phyloP scores from a whole-genome alignment of 2,797 vertebrate genomes.

The Prunella strophiata region DNA sequence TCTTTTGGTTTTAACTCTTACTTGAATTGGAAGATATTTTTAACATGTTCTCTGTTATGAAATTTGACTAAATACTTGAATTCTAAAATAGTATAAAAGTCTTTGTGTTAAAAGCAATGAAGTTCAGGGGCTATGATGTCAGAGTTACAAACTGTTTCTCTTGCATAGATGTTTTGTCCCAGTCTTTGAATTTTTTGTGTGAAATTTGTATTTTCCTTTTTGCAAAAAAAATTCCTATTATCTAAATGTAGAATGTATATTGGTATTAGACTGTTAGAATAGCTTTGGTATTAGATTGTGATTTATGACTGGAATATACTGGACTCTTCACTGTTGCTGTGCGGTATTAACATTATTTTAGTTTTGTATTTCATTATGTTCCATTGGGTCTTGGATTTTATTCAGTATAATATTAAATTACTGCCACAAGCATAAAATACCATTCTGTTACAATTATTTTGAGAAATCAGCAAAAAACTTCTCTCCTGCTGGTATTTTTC shows the following conservation, averaged over 20 bases:
- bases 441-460: not conserved
- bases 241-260: not conserved
- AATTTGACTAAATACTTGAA: not conserved
- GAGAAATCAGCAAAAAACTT: conserved; percentile 6
- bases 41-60: not conserved
- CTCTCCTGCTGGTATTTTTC: conserved; percentile 7
- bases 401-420: conserved; percentile 2
- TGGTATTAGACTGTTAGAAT: not conserved
- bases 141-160: not conserved
- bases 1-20: not conserved
- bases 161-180: not conserved
- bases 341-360: not conserved
- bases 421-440: not conserved
- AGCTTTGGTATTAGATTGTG: not conserved
- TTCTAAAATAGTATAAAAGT: not conserved
- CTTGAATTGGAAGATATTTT: not conserved
- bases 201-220: not conserved
- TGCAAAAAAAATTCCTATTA: not conserved
- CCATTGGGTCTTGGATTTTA: not conserved
- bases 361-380: not conserved
- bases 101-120: not conserved
- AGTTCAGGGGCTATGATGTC: not conserved
- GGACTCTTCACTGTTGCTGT: not conserved
- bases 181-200: not conserved
- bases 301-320: not conserved